phyloP scores from a whole-genome alignment of 1,140 invertebrate species.

The Uloborus diversus region DNA sequence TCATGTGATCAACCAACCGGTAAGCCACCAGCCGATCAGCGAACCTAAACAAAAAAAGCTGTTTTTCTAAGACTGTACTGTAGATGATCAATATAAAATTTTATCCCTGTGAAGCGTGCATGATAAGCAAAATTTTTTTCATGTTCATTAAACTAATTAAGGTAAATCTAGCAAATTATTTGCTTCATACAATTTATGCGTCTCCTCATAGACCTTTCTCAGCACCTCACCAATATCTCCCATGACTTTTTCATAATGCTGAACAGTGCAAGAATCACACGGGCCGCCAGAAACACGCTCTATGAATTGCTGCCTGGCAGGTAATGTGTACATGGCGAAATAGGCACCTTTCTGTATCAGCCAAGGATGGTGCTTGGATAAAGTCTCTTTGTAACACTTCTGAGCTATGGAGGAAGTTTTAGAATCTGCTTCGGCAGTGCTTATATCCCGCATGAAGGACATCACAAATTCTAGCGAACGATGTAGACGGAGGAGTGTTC shows the following conservation, averaged over 20 bases:
- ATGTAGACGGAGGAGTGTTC: conserved; percentile 88
- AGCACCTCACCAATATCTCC: conserved; percentile 72
- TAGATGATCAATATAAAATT: too few relatives aligned
- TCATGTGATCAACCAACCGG: too few relatives aligned
- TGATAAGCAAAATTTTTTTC: too few relatives aligned
- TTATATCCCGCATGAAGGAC: conserved; percentile 78
- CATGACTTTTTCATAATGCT: conserved; percentile 62
- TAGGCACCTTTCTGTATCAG: conserved; percentile 84
- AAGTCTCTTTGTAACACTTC: conserved; percentile 81
- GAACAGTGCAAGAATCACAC: conserved; percentile 54
- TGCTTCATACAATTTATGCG: conserved; percentile 76
- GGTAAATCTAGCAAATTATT: conserved; percentile 78
- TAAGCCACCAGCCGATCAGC: too few relatives aligned
- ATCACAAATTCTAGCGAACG: conserved; percentile 92
- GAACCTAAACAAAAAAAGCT: too few relatives aligned
- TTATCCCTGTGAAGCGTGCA: too few relatives aligned
- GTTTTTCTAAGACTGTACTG: too few relatives aligned
- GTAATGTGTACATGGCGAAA: conserved; percentile 88
- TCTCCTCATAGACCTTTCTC: conserved; percentile 76
- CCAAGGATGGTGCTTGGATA: conserved; percentile 89
- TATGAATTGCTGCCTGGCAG: conserved; percentile 63
- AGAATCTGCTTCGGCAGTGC: conserved; percentile 73
- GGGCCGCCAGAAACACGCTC: conserved; percentile 59
- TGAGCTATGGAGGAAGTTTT: conserved; percentile 79
- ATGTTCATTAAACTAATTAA: too few relatives aligned